phyloP scores from a whole-genome alignment of 92 coral and sea anemone genomes.

The Chrysogorgia sp. region DNA sequence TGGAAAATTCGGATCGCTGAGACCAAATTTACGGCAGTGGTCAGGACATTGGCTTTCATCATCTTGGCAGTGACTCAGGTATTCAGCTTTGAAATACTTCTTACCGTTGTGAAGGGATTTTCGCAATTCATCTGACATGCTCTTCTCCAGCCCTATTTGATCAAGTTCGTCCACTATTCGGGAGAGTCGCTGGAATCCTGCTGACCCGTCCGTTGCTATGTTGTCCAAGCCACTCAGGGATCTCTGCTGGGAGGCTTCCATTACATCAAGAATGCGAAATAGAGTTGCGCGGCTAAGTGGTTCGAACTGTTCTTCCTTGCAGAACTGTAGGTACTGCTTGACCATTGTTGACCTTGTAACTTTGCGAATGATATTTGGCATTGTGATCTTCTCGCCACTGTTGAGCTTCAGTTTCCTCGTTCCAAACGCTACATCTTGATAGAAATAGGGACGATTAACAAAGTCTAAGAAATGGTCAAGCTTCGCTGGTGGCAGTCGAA shows the following conservation, averaged over 20 bases:
- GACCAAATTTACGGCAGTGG: conserved; percentile 61
- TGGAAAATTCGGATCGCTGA: conserved; percentile 58
- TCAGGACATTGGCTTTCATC: conserved; percentile 67
- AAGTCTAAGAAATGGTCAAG: too few relatives aligned
- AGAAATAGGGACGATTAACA: too few relatives aligned
- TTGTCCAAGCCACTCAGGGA: conserved; percentile 68
- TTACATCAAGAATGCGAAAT: conserved; percentile 49
- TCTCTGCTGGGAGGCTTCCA: conserved; percentile 65
- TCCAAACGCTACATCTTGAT: too few relatives aligned
- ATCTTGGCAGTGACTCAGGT: conserved; percentile 57
- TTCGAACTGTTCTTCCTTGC: too few relatives aligned
- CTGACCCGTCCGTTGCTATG: conserved; percentile 70
- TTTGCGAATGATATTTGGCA: conserved; percentile 53
- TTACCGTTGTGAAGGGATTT: conserved; percentile 44
- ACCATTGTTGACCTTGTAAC: too few relatives aligned
- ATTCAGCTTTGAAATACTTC: conserved; percentile 54
- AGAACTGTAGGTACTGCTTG: too few relatives aligned
- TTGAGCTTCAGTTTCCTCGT: too few relatives aligned
- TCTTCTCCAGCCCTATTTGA: conserved; percentile 60
- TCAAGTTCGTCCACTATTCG: conserved; percentile 61
- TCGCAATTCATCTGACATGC: conserved; percentile 43
- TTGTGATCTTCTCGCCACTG: conserved; percentile 47
- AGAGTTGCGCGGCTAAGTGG: too few relatives aligned
- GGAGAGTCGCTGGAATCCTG: conserved; percentile 59
- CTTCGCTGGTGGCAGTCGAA: too few relatives aligned